phyloP scores from a whole-genome alignment of 2,797 vertebrate species.

The Myiothlypis coronata region DNA sequence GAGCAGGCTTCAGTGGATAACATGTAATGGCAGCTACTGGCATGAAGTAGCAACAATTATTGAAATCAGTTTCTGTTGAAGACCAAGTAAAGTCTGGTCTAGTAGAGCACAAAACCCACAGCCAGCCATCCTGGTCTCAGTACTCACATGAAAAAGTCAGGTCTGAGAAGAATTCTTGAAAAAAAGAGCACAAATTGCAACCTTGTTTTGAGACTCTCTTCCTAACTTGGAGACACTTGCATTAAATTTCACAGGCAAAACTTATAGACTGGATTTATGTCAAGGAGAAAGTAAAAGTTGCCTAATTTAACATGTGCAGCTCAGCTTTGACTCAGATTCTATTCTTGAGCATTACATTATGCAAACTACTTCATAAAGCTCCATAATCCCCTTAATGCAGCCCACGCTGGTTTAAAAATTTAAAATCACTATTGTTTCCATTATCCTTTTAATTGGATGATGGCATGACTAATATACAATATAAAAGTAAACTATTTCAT shows the following conservation, averaged over 20 bases:
- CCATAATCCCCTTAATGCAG: conserved; percentile 27
- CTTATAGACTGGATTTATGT: background rate
- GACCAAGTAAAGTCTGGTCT: background rate
- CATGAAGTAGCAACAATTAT: background rate
- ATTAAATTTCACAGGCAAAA: background rate
- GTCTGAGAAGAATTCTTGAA: background rate
- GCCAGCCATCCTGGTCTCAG: background rate
- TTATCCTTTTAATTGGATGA: conserved; percentile 52
- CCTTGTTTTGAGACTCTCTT: background rate
- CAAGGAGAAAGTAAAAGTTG: conserved; percentile 40
- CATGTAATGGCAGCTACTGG: background rate
- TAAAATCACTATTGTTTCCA: conserved; percentile 33
- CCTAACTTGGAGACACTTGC: background rate
- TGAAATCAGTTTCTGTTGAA: background rate
- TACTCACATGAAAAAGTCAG: background rate
- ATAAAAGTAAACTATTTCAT: conserved; percentile 36
- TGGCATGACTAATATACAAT: conserved; percentile 35
- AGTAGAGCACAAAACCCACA: background rate
- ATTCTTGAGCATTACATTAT: conserved; percentile 41
- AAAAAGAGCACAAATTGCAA: background rate
- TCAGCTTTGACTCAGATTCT: conserved; percentile 54
- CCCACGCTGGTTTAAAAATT: conserved; percentile 46
- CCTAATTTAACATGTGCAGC: background rate
- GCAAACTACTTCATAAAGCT: conserved; percentile 45
- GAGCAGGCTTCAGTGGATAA: background rate